Conservation (phyloP, 2,797 vertebrate genomes). For the Chromis chromis region DNA sequence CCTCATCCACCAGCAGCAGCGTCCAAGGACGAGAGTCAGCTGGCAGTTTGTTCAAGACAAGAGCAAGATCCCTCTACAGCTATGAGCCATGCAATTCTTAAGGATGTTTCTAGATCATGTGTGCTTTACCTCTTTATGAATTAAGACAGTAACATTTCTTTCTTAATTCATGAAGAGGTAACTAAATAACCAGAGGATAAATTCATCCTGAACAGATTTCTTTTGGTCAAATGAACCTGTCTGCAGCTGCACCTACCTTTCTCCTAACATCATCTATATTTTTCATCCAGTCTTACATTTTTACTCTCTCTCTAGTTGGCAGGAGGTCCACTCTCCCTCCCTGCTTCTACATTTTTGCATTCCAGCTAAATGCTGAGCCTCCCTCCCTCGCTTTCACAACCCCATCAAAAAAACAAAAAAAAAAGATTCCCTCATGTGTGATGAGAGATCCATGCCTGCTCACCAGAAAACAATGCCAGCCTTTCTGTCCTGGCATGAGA, state of each 20-base stretch:
- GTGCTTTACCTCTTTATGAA: too few relatives aligned
- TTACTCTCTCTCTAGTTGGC: conserved; percentile 27
- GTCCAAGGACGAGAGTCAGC: not conserved
- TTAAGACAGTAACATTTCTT: not conserved
- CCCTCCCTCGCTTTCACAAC: conserved; percentile 49
- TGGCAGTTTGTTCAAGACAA: not conserved
- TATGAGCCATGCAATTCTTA: not conserved
- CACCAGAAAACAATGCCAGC: conserved; percentile 63
- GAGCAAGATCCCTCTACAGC: not conserved
- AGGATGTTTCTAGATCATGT: not conserved
- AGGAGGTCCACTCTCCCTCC: conserved; percentile 21
- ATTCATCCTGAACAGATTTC: too few relatives aligned
- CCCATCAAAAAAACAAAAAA: conserved; percentile 34
- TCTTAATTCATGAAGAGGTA: not conserved
- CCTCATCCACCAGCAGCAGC: not conserved
- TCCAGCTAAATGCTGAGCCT: conserved; percentile 41
- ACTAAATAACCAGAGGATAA: not conserved
- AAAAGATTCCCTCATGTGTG: conserved; percentile 61
- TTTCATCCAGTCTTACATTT: conserved; percentile 7
- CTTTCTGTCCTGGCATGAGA: conserved; percentile 64
- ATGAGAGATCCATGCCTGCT: conserved; percentile 45
- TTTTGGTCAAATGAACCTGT: too few relatives aligned
- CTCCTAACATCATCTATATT: not conserved
- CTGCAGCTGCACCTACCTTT: not conserved
- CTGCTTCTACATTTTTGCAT: conserved; percentile 53